Evolutionary conservation across 2,888 invertebrate species (phyloP), one percentile per base, ranked within the genome.

Genomic region (Oxyscelio sp.): DNA sequence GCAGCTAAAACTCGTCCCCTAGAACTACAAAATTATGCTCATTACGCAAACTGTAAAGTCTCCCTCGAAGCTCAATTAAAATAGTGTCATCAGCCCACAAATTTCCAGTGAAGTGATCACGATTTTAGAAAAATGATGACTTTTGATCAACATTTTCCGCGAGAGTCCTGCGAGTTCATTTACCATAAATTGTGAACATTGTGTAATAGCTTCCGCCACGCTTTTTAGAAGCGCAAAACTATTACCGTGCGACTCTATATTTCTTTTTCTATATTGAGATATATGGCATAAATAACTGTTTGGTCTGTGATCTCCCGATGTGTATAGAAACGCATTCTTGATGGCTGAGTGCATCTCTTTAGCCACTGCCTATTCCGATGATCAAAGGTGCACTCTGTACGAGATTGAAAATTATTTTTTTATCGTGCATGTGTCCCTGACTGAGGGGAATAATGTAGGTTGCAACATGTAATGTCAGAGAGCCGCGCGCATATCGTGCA

Each of bases 331-430:
- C 43, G 19, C 63, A 75, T 77, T 75, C 73, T 81, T 73, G 81
- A 77, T 81, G 73, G 78, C 71, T 81, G 77, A 85, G 81, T 78
- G 85, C 77, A 74, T 77, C 85, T 81, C 73, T 81, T 81, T 77
- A 73, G 81, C 71, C 40, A 58, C 66, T 81, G 77, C 52, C 77
- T 75, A 81, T 85, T 81, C 78, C 68, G 68, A 85, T 81, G 81
- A 85, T 85, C 85, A 85, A 85, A 85, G 84, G 84, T 85, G 66
- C 65, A 68, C 80, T 80, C 80, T 56, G 75, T 58, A 73, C 74
- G 78, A 81, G 74, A 85, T 85, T 81, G 78, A 85, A 85, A 85
- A 81, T 85, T 85, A 85, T 85, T 85, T 85, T 85, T 85, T 85
- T 81, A 85, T 85, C 81, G 85, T 74, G 78, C 85, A 66, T 74